Conservation (phyloP, 35 echinoderm and acorn worm species). For the Nesometra sesokonis region DNA sequence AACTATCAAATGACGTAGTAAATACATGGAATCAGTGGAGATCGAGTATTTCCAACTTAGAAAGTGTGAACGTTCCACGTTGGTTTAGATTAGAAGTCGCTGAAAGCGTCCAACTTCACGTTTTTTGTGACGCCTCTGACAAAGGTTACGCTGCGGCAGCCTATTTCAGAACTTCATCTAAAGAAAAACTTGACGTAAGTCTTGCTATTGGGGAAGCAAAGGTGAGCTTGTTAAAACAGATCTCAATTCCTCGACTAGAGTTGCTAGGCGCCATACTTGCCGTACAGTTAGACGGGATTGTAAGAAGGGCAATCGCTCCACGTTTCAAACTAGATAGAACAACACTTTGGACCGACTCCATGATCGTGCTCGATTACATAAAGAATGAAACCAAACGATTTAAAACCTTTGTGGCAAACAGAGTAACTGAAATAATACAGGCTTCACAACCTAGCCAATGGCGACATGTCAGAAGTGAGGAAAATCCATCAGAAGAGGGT, state of each 20-base stretch:
- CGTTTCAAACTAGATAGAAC: background rate
- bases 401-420: slow-evolving; percentile 46
- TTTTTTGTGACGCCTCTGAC: slow-evolving; percentile 44
- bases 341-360: background rate
- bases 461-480: slow-evolving; percentile 18
- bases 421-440: background rate
- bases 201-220: slow-evolving; percentile 24
- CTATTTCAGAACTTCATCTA: slow-evolving; percentile 1
- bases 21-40: slow-evolving; percentile 9
- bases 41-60: background rate
- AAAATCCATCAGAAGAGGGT: slow-evolving; percentile 28
- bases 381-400: background rate
- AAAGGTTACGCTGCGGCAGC: slow-evolving; percentile 19
- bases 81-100: background rate
- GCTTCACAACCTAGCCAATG: background rate
- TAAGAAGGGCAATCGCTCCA: background rate
- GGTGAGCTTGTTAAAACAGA: slow-evolving; percentile 8
- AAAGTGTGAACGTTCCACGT: slow-evolving; percentile 15
- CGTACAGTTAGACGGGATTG: background rate
- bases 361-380: slow-evolving; percentile 13
- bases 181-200: background rate
- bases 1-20: background rate
- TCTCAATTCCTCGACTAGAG: slow-evolving; percentile 44
- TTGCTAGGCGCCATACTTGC: background rate
- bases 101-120: slow-evolving; percentile 11